Percentiles rank a stretch among this genome's conserved stretches.
These are phyloP conservation scores for Ahaetulla prasina DNA, from an alignment of 2,113 vertebrate species.

Conservation along the genomic window DNA sequence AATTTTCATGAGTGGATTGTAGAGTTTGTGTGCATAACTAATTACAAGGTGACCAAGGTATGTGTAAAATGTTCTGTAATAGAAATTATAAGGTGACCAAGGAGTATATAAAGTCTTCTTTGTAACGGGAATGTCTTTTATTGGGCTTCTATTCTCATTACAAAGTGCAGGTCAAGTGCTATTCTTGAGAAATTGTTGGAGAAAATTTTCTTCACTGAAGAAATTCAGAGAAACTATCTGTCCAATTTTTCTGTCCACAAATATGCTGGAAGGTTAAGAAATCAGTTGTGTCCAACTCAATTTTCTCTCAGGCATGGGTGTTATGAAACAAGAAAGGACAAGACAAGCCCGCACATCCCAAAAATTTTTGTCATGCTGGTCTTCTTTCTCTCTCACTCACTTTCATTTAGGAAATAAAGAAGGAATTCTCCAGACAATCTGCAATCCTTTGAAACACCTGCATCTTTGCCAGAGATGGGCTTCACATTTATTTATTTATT, in stretches of 20 bases:
- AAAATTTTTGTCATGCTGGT: background rate
- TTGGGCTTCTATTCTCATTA: background rate
- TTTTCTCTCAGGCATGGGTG: background rate
- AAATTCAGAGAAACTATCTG: background rate
- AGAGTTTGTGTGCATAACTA: background rate
- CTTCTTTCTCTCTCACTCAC: background rate
- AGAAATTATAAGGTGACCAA: background rate
- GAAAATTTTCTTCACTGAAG: background rate
- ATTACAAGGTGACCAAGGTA: background rate
- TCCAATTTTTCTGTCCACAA: background rate
- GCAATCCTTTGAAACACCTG: background rate
- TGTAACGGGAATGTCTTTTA: background rate
- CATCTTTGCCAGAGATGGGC: background rate
- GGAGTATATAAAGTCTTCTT: background rate
- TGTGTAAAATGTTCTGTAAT: background rate
- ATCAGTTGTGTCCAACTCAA: background rate
- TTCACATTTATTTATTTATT: too few relatives aligned
- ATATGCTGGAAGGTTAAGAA: background rate
- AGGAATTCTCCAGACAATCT: background rate
- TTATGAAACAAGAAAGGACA: background rate
- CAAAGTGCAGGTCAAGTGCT: background rate
- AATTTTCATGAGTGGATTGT: background rate
- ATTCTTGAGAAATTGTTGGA: background rate
- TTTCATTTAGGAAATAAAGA: rapidly evolving
- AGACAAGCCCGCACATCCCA: background rate